Evolutionary conservation across 2,113 vertebrate species (phyloP), one percentile per base, ranked within the genome.

Genomic region (Setophaga kirtlandii): DNA sequence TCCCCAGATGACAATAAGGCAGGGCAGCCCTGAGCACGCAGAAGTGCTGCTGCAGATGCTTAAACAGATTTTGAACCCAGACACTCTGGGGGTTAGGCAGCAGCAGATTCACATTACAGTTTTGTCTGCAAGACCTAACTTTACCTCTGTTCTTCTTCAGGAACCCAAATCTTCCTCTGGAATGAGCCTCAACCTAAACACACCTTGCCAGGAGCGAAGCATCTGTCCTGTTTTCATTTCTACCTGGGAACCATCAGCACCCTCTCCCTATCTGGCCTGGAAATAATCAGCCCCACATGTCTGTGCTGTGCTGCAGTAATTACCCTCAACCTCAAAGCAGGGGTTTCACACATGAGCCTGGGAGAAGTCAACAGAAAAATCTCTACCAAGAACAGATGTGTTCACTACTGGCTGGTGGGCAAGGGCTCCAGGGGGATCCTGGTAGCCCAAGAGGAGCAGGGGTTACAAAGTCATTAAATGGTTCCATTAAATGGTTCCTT

Each of bases 261-360:
- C 77, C 50, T 59, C 58, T 90, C 53, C 1, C 75, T 28, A 9
- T 60, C 56, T 12, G 33, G 20, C 90, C 76, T 80, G 79, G 68
- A 94, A 92, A 24, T 86, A 94, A 96, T 75, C 63, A 91, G 74
- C 87, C 71, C 52, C 94, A 93, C 63, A 60, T 41, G 85, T 37
- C 88, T 87, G 86, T 63, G 80, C 79, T 83, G 2, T 64, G 69
- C 64, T 71, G 59, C 8, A 90, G 50, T 53, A 74, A 92, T 78
- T 75, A n/a, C 41, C 25, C 47, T 42, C 56, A 46, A 3, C 28
- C n/a, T 74, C 59, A 59, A 88, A 68, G 87, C 79, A 92, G 64
- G 39, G 37, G 24, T 70, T 93, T 92, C 68, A 56, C 1, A 0
- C 59, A 52, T 70, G 24, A 71, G 39, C 35, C 75, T 30, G 3